Percentiles rank a stretch among this genome's conserved stretches.
phyloP scores from a whole-genome alignment of 2,113 vertebrate species.

The Thunnus maccoyii region DNA sequence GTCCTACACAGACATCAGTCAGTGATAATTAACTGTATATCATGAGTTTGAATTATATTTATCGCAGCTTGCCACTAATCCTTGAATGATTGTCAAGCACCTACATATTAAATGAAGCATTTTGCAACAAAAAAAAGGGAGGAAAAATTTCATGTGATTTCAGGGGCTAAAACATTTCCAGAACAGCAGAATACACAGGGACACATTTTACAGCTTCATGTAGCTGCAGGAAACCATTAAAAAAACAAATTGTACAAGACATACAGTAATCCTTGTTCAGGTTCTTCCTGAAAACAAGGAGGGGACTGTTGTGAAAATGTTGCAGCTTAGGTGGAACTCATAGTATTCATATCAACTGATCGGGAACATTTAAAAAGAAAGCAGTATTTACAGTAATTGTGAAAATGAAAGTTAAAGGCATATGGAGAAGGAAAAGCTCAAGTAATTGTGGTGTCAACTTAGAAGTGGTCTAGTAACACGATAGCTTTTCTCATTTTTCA shows the following conservation, averaged over 20 bases:
- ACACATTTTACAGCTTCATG: not conserved
- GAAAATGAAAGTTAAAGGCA: not conserved
- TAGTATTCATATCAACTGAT: slow-evolving; percentile 35
- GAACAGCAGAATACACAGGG: not conserved
- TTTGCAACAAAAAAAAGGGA: too few relatives aligned
- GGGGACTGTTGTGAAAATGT: slow-evolving; percentile 36
- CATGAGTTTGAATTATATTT: too few relatives aligned
- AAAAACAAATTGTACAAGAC: slow-evolving; percentile 26
- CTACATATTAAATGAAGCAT: too few relatives aligned
- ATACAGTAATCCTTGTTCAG: slow-evolving; percentile 45
- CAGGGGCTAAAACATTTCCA: not conserved
- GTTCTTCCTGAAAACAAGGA: slow-evolving; percentile 49
- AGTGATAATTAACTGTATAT: too few relatives aligned
- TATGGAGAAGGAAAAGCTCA: not conserved
- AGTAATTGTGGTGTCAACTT: not conserved
- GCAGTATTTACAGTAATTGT: not conserved
- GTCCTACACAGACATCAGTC: not conserved
- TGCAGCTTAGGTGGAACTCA: slow-evolving; percentile 10
- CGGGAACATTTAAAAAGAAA: slow-evolving; percentile 6
- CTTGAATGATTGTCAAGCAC: too few relatives aligned
- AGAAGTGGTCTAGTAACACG: not conserved
- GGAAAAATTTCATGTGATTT: not conserved
- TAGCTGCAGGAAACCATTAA: slow-evolving; percentile 22
- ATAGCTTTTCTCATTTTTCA: not conserved
- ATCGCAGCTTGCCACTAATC: too few relatives aligned